phyloP scores from a whole-genome alignment of 92 coral and sea anemone species.

The Epizoanthus rinbou region DNA sequence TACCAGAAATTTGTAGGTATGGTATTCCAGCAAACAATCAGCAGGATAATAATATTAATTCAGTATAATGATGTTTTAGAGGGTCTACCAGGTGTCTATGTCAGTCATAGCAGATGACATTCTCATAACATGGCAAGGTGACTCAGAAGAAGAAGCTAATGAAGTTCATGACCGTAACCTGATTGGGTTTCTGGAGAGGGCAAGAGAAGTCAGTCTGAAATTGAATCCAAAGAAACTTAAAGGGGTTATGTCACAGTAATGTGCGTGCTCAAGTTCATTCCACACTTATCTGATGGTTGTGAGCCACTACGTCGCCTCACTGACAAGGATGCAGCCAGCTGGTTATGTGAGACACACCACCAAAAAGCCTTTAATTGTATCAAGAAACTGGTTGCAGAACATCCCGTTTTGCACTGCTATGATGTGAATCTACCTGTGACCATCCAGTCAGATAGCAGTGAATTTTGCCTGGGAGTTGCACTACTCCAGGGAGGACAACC shows the following conservation, averaged over 20 bases:
- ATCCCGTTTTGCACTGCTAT: constrained; percentile 10
- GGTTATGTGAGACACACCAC: constrained; percentile 30
- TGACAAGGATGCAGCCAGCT: constrained; percentile 40
- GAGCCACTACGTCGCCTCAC: constrained; percentile 43
- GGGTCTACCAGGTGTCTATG: constrained; percentile 25
- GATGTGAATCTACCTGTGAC: constrained; percentile 19
- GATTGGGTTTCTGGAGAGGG: constrained; percentile 6
- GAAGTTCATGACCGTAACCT: neutral
- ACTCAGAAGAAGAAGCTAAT: neutral
- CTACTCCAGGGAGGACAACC: constrained; percentile 46
- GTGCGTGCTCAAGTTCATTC: constrained; percentile 41
- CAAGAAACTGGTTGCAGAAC: constrained; percentile 7
- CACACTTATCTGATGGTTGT: constrained; percentile 39
- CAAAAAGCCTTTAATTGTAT: constrained; percentile 14
- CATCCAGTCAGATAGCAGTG: constrained; percentile 43
- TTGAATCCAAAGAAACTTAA: constrained; percentile 5
- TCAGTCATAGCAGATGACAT: constrained; percentile 7
- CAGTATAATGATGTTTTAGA: constrained; percentile 3
- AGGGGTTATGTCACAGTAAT: too few relatives aligned
- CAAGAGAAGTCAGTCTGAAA: constrained; percentile 6
- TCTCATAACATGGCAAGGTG: constrained; percentile 15
- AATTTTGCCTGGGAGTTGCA: constrained; percentile 45
- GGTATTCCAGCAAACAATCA: too few relatives aligned
- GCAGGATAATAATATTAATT: too few relatives aligned
- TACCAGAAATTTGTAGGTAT: too few relatives aligned